Conservation (phyloP, 2,113 vertebrate genomes). For the Chloropsis cyanopogon region DNA sequence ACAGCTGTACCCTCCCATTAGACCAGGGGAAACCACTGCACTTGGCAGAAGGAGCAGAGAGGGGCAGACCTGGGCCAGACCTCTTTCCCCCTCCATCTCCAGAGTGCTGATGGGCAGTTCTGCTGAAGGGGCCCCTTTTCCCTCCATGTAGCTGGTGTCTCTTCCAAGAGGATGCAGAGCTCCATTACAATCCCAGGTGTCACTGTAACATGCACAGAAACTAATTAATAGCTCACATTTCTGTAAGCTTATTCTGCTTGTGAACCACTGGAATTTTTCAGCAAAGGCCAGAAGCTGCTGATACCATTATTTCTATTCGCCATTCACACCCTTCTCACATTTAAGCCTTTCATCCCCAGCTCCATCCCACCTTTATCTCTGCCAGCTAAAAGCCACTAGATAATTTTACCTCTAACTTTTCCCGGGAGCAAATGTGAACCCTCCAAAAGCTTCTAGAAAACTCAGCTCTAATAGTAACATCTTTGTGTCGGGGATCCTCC, state of each 20-base stretch:
- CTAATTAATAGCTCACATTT: background rate
- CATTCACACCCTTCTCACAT: slow-evolving; percentile 23
- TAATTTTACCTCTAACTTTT: slow-evolving; percentile 42
- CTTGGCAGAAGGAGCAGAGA: background rate
- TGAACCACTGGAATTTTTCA: background rate
- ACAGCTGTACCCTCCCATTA: background rate
- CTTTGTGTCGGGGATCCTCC: slow-evolving; percentile 29
- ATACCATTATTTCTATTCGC: background rate
- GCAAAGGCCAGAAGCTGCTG: background rate
- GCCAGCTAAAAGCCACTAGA: slow-evolving; percentile 20
- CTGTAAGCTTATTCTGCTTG: background rate
- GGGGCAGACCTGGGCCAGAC: background rate
- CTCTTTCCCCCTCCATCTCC: background rate
- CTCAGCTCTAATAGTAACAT: slow-evolving; percentile 21
- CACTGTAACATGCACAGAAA: background rate
- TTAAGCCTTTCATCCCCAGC: slow-evolving; percentile 25
- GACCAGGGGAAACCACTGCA: background rate
- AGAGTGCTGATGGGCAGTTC: background rate
- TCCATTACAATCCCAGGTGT: background rate
- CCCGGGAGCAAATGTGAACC: background rate
- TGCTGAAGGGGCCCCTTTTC: background rate
- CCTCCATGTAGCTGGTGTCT: background rate
- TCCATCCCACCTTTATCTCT: slow-evolving; percentile 25
- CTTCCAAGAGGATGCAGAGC: background rate
- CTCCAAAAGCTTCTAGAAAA: slow-evolving; percentile 41